Percentiles rank a stretch among this genome's conserved stretches.
phyloP scores from a whole-genome alignment of 2,888 invertebrate species.

The Plutella xylostella region DNA sequence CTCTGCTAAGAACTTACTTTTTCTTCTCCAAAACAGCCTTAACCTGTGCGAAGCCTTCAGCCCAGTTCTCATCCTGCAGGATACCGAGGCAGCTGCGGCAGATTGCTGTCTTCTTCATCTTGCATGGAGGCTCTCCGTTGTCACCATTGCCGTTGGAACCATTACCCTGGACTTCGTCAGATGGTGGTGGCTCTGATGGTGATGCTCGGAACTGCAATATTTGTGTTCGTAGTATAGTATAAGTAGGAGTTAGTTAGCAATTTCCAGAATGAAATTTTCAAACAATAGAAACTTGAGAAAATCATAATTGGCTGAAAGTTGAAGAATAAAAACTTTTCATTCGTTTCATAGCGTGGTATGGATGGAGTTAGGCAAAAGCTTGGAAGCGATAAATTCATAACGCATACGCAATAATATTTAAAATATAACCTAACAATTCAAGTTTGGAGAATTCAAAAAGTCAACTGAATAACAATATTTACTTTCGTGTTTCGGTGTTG shows the following conservation, averaged over 20 bases:
- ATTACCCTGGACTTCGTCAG: too few species aligned
- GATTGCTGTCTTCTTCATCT: conserved; percentile 56
- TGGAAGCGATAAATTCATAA: too few species aligned
- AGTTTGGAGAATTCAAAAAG: background rate
- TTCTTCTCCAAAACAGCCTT: conserved; percentile 63
- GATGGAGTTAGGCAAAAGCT: too few species aligned
- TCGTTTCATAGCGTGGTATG: too few species aligned
- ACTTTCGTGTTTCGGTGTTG: background rate
- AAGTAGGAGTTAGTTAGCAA: background rate
- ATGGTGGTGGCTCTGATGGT: too few species aligned
- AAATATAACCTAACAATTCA: too few species aligned
- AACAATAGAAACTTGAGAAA: background rate
- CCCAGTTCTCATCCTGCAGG: conserved; percentile 72
- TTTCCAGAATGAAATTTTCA: too few species aligned
- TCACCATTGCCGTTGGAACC: conserved; percentile 9
- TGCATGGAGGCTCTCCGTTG: conserved; percentile 29
- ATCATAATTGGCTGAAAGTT: background rate
- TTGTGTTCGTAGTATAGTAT: background rate
- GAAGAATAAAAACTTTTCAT: background rate
- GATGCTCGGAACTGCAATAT: too few species aligned
- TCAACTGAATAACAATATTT: background rate
- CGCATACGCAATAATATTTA: too few species aligned
- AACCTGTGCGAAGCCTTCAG: conserved; percentile 57
- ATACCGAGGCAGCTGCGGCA: conserved; percentile 82
- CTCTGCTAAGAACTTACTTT: conserved; percentile 29